Base-by-base conservation (phyloP, 1,140 invertebrate genomes). In the Catajapyx aquilonaris region DNA sequence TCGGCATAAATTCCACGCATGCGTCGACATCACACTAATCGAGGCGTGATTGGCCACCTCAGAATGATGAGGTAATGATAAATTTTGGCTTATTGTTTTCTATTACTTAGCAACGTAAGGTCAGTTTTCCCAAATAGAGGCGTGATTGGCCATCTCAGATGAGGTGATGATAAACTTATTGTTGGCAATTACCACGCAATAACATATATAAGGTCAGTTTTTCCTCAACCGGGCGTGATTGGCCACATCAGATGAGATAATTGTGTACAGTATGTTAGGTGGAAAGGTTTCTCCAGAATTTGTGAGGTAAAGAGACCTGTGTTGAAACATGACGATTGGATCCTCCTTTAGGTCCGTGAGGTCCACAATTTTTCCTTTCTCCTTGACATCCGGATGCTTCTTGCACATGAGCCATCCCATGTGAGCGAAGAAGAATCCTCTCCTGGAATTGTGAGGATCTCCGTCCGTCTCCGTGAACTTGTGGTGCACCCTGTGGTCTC, bases 381-480 rank as follows among this genome's bases (percentile, higher is more conserved):
- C 49, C 28, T 50, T 60, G 47, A n/a, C n/a, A n/a, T n/a, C n/a
- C n/a, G n/a, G n/a, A n/a, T n/a, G n/a, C n/a, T n/a, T n/a, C n/a
- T n/a, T n/a, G n/a, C n/a, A n/a, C n/a, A n/a, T n/a, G n/a, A n/a
- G n/a, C n/a, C n/a, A n/a, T n/a, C n/a, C n/a, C n/a, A n/a, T n/a
- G n/a, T n/a, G n/a, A n/a, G n/a, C n/a, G n/a, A n/a, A n/a, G n/a
- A n/a, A n/a, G n/a, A 73, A 70, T 9, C 71, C 70, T 15, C 71
- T 50, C 28, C 58, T 60, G n/a, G 65, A 62, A 47, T 71, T 71
- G 46, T 73, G 69, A 5, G 69, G 70, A 45, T 73, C 69, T 5
- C 66, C 70, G 48, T 71, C 58, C 3, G 69, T 72, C 46, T 73
- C 69, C 0, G 65, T 61, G 50, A 57, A 71, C 43, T 73, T 71